Evolutionary conservation across 2,888 invertebrate genomes (phyloP), one percentile per base, ranked within the genome.

Genomic region (Drosophila atripex): DNA sequence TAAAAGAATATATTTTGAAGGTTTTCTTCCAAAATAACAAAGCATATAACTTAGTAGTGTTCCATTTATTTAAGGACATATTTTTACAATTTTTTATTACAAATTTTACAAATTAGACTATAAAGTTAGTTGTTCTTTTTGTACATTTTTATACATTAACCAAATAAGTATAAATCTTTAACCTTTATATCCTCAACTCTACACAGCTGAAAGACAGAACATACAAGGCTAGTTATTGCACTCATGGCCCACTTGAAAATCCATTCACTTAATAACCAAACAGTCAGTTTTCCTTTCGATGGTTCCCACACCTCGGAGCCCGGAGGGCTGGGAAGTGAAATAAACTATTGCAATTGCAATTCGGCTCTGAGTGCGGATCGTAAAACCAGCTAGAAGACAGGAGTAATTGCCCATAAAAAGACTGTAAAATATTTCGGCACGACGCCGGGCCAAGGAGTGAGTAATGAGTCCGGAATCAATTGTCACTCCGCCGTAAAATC

Each of bases 331-430:
- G 23, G 39, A 41, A 25, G 30, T 23, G 25, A 38, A 55, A 32
- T 11, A 14, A 66, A 68, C 66, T 68, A 68, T 46, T 54, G 65
- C 49, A 21, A 46, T 35, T 66, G 57, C 66, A 39, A 35, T 57
- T 66, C 35, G 49, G 30, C 43, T 30, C 28, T 51, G 57, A 66
- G 66, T 68, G 51, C 63, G 57, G 59, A 51, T 76, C 75, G 73
- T 77, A 71, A 76, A 76, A 55, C 39, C 60, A 38, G 66, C 66
- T 71, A 68, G 73, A 66, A 60, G 74, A 51, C 75, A 51, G 57
- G 39, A 51, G 58, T 57, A 72, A 54, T 68, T 58, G 58, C 58
- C 49, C 75, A 51, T 77, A 70, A 73, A 65, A 59, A 41, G 54
- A 64, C 50, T 73, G 39, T 72, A 59, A 77, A 77, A 35, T 59